phyloP scores from a whole-genome alignment of 2,113 vertebrate species.

The Neopipo cinnamomea region DNA sequence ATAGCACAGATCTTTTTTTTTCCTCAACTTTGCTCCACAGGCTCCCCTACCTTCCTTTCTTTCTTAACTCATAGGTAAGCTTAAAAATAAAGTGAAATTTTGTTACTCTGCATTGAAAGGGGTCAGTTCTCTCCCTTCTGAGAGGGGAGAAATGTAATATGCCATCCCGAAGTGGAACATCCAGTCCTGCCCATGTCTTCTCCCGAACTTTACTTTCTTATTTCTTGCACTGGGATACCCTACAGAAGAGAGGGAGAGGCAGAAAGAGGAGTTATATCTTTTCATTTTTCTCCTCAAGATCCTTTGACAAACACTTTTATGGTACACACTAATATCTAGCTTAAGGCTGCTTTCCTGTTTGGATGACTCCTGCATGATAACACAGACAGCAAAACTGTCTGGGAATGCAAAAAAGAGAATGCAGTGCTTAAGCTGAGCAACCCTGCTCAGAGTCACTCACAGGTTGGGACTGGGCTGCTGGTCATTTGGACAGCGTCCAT shows the following conservation, averaged over 20 bases:
- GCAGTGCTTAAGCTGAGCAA: not conserved
- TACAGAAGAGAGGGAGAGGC: fast-evolving
- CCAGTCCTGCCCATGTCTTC: not conserved
- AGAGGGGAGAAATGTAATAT: not conserved
- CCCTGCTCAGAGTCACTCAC: not conserved
- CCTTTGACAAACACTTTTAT: not conserved
- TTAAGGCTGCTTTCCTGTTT: not conserved
- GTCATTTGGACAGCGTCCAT: not conserved
- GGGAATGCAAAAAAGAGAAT: not conserved
- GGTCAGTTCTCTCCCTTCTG: not conserved
- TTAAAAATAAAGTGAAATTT: not conserved
- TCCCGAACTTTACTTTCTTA: not conserved
- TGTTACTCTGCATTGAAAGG: not conserved
- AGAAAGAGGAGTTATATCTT: not conserved
- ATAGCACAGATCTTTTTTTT: not conserved
- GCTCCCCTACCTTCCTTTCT: not conserved
- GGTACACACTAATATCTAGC: not conserved
- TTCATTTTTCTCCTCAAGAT: not conserved
- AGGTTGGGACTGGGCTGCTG: not conserved
- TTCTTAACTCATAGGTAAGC: not conserved
- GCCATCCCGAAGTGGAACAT: not conserved
- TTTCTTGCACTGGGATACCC: not conserved
- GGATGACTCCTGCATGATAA: not conserved
- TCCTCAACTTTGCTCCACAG: not conserved
- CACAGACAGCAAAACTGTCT: not conserved